Conservation (phyloP, 92 coral and sea anemone genomes). For the Porites lobata region DNA sequence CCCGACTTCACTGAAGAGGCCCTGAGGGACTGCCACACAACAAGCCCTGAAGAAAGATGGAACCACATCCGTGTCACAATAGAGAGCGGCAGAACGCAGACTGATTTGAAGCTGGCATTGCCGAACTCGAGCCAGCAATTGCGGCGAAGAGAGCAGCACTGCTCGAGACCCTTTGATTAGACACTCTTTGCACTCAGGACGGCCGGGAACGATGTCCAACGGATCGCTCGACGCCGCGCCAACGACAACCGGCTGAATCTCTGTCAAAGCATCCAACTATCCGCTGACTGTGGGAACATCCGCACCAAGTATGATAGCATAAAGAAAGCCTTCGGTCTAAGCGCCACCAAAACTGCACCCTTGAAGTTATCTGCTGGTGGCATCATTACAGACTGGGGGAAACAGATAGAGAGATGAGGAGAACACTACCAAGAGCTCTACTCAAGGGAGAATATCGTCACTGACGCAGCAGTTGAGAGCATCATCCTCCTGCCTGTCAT, state of each 20-base stretch:
- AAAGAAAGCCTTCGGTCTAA: constrained; percentile 9
- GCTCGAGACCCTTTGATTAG: neutral
- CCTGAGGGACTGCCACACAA: constrained; percentile 47
- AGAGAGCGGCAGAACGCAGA: constrained; percentile 41
- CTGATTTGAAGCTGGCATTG: constrained; percentile 51
- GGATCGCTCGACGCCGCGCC: constrained; percentile 22
- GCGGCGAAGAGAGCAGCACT: neutral
- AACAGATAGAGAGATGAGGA: neutral
- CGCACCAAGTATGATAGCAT: constrained; percentile 35
- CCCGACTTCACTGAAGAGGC: constrained; percentile 33
- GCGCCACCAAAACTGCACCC: neutral
- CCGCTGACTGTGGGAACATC: constrained; percentile 46
- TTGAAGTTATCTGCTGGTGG: neutral
- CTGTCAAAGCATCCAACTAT: constrained; percentile 27
- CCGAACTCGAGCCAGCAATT: neutral
- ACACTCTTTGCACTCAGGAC: constrained; percentile 15
- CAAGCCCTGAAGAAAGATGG: constrained; percentile 31
- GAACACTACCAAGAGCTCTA: constrained; percentile 2
- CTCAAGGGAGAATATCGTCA: neutral
- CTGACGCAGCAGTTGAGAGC: neutral
- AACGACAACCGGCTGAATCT: constrained; percentile 34
- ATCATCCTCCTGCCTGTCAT: neutral
- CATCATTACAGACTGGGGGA: neutral
- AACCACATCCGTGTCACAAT: constrained; percentile 35
- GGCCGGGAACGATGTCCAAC: constrained; percentile 19